These are phyloP conservation scores for Macrosiphum euphorbiae DNA, from an alignment of 2,888 invertebrate species.

Conservation along the genomic window DNA sequence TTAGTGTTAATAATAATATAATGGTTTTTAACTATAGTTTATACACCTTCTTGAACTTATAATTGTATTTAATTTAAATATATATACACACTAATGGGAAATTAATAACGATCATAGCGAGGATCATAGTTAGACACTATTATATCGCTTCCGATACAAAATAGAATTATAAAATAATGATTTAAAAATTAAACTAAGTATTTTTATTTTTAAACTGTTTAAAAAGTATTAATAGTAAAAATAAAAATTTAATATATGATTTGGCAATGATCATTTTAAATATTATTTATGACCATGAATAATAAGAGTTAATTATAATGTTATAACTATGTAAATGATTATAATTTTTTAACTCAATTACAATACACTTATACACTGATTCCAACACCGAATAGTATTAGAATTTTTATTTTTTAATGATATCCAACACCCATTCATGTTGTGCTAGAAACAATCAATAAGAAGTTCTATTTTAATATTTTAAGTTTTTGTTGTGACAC, in stretches of 20 bases:
- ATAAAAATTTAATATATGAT: background rate
- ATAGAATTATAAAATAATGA: background rate
- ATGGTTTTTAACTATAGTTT: background rate
- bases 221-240: background rate
- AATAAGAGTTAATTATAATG: background rate
- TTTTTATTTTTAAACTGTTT: background rate
- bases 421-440: background rate
- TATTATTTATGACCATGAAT: conserved; percentile 9
- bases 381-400: background rate
- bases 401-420: background rate
- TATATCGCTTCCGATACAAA: background rate
- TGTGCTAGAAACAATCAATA: background rate
- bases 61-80: background rate
- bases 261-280: background rate
- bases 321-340: background rate
- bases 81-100: background rate
- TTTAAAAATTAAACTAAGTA: background rate
- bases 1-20: background rate
- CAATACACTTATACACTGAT: background rate
- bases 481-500: background rate
- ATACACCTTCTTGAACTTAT: background rate
- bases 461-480: background rate
- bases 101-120: background rate
- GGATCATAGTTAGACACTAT: background rate
- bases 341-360: background rate